Conservation (phyloP, 2,797 vertebrate species). For the Xerus rutilus region DNA sequence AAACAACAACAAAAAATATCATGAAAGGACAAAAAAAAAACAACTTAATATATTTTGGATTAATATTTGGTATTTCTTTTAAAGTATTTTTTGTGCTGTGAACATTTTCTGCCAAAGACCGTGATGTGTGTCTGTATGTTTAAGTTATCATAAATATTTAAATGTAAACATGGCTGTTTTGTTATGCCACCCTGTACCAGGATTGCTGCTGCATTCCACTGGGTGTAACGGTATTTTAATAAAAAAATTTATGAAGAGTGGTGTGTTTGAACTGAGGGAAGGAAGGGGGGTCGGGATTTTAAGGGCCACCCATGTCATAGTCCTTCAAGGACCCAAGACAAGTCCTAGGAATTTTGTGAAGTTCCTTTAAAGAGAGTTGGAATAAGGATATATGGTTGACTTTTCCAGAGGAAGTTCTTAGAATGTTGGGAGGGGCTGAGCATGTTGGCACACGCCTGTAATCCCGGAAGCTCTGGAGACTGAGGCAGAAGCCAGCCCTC, state of each 20-base stretch:
- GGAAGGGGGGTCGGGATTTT: background rate
- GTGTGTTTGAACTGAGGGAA: background rate
- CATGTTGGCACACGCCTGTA: too few relatives aligned
- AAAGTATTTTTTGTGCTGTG: constrained; percentile 91
- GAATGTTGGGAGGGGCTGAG: too few relatives aligned
- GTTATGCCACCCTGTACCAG: constrained; percentile 88
- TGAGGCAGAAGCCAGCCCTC: too few relatives aligned
- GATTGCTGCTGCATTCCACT: constrained; percentile 91
- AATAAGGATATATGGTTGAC: background rate
- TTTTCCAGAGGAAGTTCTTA: background rate
- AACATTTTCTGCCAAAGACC: constrained; percentile 95
- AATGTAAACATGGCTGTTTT: constrained; percentile 91
- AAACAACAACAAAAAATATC: constrained; percentile 86
- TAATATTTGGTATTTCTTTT: constrained; percentile 93
- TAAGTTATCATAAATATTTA: constrained; percentile 96
- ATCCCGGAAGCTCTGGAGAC: too few relatives aligned
- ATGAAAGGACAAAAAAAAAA: constrained; percentile 85
- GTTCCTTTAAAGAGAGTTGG: background rate
- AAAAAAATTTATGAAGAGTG: constrained; percentile 81
- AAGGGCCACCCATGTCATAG: background rate
- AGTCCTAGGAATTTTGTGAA: background rate
- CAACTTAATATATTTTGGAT: constrained; percentile 98
- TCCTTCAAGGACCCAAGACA: background rate
- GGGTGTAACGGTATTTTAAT: constrained; percentile 92
- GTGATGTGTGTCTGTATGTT: constrained; percentile 91